A percentile compares a stretch with the other conserved stretches of the same genome.
Conservation (phyloP, 2,888 invertebrate genomes). For the Trissonchulus latispiculum region DNA sequence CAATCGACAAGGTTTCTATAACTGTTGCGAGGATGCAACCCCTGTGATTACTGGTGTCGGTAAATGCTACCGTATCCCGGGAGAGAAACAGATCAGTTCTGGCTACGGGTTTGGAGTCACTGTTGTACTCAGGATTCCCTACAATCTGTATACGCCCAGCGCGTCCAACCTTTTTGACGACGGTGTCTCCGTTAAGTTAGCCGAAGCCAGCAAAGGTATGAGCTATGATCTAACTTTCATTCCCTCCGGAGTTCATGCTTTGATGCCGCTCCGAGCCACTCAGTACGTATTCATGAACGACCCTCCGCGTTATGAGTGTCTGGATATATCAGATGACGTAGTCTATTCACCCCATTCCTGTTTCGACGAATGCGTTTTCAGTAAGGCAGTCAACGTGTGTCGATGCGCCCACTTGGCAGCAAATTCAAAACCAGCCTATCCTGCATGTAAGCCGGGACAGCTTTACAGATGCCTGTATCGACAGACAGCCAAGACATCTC, state of each 20-base stretch:
- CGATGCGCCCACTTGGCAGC: conserved; percentile 10
- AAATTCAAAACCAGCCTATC: background rate
- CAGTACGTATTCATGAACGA: conserved; percentile 22
- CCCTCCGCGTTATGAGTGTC: conserved; percentile 21
- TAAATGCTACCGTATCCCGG: conserved; percentile 19
- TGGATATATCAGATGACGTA: background rate
- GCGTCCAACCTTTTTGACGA: conserved; percentile 36
- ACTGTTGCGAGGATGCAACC: background rate
- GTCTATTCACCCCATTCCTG: conserved; percentile 11
- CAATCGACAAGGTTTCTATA: background rate
- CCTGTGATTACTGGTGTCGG: conserved; percentile 17
- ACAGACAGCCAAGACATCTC: background rate
- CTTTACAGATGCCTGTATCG: conserved; percentile 9
- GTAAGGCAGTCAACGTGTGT: background rate
- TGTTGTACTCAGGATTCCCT: conserved; percentile 33
- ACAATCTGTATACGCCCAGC: conserved; percentile 21
- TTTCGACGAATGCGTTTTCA: conserved; percentile 17
- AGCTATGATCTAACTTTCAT: conserved; percentile 15
- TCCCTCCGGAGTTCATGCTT: conserved; percentile 14
- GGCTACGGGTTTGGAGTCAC: conserved; percentile 35
- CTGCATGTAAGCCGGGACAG: conserved; percentile 4
- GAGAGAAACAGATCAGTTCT: conserved; percentile 19
- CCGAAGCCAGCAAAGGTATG: conserved; percentile 27
- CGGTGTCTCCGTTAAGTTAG: conserved; percentile 37
- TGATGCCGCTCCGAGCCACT: conserved; percentile 18